Evolutionary conservation across 2,113 vertebrate species (phyloP).

Genomic region (Centrocercus urophasianus): DNA sequence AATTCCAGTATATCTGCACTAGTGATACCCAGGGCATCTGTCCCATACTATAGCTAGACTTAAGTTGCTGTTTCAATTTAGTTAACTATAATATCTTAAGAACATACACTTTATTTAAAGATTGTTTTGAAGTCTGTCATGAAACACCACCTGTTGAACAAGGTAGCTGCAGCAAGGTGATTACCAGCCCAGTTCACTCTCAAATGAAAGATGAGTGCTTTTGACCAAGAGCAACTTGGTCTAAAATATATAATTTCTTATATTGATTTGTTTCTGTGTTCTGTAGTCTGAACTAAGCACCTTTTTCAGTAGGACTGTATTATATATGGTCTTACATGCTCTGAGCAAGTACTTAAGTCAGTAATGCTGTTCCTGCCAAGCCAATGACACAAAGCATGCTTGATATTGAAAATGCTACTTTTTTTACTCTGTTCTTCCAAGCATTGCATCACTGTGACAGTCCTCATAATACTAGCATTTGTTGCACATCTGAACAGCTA

Average conservation of each 20-base stretch:
- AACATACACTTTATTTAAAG: not conserved
- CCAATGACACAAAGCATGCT: not conserved
- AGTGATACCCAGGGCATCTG: slow-evolving; percentile 15
- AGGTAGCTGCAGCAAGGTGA: slow-evolving; percentile 12
- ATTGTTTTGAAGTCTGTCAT: not conserved
- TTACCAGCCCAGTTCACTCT: not conserved
- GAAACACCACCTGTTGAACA: slow-evolving; percentile 9
- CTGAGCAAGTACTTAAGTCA: not conserved
- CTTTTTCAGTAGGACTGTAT: slow-evolving; percentile 28
- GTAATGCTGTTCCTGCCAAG: slow-evolving; percentile 8
- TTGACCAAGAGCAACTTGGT: not conserved
- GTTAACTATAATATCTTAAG: not conserved
- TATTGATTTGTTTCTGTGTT: not conserved
- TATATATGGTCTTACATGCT: not conserved
- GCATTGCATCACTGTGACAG: slow-evolving; percentile 76
- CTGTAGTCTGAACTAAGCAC: not conserved
- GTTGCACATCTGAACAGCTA: slow-evolving; percentile 67
- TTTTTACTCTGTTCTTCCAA: slow-evolving; percentile 52
- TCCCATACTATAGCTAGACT: not conserved
- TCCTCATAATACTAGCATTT: slow-evolving; percentile 22
- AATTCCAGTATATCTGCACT: not conserved
- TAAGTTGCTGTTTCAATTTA: not conserved
- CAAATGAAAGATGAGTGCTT: not conserved
- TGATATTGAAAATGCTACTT: not conserved
- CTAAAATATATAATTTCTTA: not conserved